A percentile compares a stretch with the other conserved stretches of the same genome.
These are phyloP conservation scores for Carollia perspicillata DNA, from an alignment of 2,113 vertebrate genomes.

Conservation along the genomic window DNA sequence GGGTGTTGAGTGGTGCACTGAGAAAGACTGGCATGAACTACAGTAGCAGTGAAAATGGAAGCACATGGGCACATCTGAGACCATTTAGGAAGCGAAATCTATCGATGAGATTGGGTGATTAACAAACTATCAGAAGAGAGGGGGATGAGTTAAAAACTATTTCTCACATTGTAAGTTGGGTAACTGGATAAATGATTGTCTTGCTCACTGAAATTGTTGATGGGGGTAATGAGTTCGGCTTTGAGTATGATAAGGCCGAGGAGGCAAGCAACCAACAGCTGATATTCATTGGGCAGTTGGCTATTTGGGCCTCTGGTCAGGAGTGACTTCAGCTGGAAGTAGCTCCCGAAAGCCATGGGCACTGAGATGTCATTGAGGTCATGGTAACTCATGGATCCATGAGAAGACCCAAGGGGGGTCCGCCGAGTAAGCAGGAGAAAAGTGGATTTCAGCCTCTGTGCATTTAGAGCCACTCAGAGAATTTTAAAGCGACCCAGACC, in stretches of 20 bases:
- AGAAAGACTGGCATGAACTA: neutral
- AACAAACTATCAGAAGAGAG: neutral
- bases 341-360: neutral
- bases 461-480: neutral
- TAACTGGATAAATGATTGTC: neutral
- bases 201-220: neutral
- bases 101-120: neutral
- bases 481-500: neutral
- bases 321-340: neutral
- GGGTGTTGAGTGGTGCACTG: neutral
- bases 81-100: neutral
- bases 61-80: neutral
- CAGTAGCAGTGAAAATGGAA: too few relatives aligned
- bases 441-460: neutral
- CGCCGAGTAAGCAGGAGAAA: neutral
- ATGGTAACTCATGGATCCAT: neutral
- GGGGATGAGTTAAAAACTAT: neutral
- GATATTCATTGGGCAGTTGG: neutral
- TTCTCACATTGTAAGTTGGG: neutral
- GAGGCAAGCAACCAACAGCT: neutral
- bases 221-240: neutral
- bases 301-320: neutral
- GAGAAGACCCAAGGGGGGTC: neutral
- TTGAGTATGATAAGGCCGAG: neutral
- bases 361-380: neutral